These are phyloP conservation scores for Ormyrus pomaceus DNA, from an alignment of 2,888 invertebrate genomes.

Conservation along the genomic window DNA sequence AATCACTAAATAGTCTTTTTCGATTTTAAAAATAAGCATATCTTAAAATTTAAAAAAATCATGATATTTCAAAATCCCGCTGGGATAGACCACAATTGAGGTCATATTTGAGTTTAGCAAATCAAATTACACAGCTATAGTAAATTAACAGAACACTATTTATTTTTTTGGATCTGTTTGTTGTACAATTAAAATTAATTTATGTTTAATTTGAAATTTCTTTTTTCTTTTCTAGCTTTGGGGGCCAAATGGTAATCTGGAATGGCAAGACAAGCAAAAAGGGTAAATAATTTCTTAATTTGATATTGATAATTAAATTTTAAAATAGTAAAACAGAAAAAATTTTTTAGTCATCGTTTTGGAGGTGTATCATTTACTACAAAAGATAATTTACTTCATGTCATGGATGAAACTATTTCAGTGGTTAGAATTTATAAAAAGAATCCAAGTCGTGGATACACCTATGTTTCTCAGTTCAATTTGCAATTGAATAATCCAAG, in stretches of 20 bases:
- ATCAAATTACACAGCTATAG: too few species aligned
- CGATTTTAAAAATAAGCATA: too few species aligned
- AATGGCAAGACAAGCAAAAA: conserved; percentile 52
- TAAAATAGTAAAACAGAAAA: background rate
- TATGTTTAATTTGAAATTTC: conserved; percentile 8
- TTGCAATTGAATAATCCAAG: conserved; percentile 60
- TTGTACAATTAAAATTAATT: too few species aligned
- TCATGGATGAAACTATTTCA: conserved; percentile 66
- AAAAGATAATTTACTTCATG: conserved; percentile 62
- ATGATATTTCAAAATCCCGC: too few species aligned
- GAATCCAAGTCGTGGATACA: conserved; percentile 53
- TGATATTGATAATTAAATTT: conserved; percentile 9
- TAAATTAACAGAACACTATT: too few species aligned
- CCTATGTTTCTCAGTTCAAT: conserved; percentile 66
- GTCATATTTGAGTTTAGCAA: too few species aligned
- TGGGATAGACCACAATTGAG: too few species aligned
- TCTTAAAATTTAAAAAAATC: too few species aligned
- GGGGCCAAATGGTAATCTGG: conserved; percentile 62
- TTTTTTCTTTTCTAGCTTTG: conserved; percentile 63
- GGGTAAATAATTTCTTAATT: conserved; percentile 39
- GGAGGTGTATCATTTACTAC: conserved; percentile 61
- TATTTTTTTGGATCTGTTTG: too few species aligned
- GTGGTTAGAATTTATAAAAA: conserved; percentile 62
- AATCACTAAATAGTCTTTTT: too few species aligned
- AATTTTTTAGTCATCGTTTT: conserved; percentile 53